Base-by-base conservation (phyloP, 2,888 invertebrate species). In the Amitus sp. region DNA sequence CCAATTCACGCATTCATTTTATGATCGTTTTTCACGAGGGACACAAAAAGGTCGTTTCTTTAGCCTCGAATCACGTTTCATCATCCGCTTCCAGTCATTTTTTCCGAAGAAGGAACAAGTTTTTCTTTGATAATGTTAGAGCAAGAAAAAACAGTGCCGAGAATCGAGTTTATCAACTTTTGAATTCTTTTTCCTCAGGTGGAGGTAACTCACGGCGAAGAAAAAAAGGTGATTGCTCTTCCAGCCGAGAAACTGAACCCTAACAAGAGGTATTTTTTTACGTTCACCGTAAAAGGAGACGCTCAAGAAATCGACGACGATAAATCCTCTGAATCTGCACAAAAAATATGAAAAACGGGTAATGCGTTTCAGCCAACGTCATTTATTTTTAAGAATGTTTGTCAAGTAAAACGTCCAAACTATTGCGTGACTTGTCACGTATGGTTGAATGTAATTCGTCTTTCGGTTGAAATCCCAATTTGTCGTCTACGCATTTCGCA, bases 261-360 rank as follows among this genome's bases (percentile, higher is more conserved):
- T 77, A 93, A 92, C 79, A 95, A 95, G 83, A 87, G 93, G 77
- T 96, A 95, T 83, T 95, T 94, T 82, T 95, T 96, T 59, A 95
- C 95, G 47, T 95, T 96, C 78, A 95, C 95, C 23, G 94, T 96
- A 2, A 93, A 93, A 82, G 93, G 93, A 47, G 87, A 87, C 2
- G 85, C 85, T 58, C 34, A 62, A 60, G 64, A 62, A 47, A 33
- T 62, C 13, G 62, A 65, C 6, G 50, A 62, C 33, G 54, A 33
- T 19, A 47, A 62, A 40, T 55, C 75, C 47, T 55, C 62, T 10
- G 62, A 62, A 20, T 63, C 63, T 58, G 65, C 68, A 46, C 76
- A 76, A 65, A 76, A 60, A 71, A 75, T 47, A 67, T 76, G 34
- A 78, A 80, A 61, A 80, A 77, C 45, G 76, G 76, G 33, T 77